Conservation (phyloP, 2,888 invertebrate species). For the Augochlorella aurata region DNA sequence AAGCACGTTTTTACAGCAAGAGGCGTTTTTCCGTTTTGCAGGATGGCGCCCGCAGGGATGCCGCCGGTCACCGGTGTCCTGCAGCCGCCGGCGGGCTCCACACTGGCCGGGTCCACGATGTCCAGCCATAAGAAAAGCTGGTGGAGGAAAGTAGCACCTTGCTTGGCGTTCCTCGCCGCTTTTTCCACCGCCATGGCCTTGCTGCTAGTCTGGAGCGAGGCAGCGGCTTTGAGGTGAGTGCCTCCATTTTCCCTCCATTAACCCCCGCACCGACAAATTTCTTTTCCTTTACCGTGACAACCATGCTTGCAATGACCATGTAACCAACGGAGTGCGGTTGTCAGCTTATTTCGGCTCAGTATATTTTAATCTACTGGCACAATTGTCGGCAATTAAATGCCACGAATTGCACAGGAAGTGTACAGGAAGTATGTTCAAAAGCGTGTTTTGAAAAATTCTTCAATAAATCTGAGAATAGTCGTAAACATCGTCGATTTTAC, state of each 20-base stretch:
- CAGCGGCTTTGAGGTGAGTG: constrained; percentile 85
- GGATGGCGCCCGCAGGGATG: constrained; percentile 70
- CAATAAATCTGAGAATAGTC: too few species aligned
- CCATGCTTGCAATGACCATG: not conserved
- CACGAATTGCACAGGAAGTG: too few species aligned
- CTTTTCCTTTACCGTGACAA: not conserved
- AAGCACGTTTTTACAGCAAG: not conserved
- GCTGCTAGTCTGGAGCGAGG: constrained; percentile 91
- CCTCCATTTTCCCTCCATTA: not conserved
- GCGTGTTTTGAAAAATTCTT: too few species aligned
- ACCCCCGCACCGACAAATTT: not conserved
- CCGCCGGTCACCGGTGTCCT: constrained; percentile 53
- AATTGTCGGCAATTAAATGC: too few species aligned
- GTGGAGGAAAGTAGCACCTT: constrained; percentile 85
- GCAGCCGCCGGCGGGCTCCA: constrained; percentile 57
- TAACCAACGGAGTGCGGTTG: too few species aligned
- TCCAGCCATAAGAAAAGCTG: constrained; percentile 74
- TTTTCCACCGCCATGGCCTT: constrained; percentile 92
- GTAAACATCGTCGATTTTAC: too few species aligned
- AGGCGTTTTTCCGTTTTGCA: constrained; percentile 47
- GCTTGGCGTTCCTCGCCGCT: constrained; percentile 89
- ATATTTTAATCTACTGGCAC: too few species aligned
- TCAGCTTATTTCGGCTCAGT: too few species aligned
- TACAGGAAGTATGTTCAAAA: too few species aligned
- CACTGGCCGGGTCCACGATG: constrained; percentile 59